Evolutionary conservation across 2,797 vertebrate species (phyloP).

Genomic region (Thripadectes ignobilis): DNA sequence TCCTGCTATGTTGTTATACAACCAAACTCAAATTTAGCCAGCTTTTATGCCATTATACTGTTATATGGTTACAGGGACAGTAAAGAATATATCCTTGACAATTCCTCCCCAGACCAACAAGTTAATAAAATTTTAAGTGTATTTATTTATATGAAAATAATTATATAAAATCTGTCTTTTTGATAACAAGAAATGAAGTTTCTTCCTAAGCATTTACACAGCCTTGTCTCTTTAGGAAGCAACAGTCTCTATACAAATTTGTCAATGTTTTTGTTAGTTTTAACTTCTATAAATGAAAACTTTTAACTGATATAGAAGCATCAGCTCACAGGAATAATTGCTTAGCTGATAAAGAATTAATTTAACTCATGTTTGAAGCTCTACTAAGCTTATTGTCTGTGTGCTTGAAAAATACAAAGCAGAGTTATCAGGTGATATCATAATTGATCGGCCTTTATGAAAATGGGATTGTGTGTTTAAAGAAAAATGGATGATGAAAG

Average conservation of each 20-base stretch:
- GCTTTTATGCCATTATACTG: background rate
- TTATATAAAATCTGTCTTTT: background rate
- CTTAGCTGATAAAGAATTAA: conserved; percentile 18
- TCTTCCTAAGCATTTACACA: background rate
- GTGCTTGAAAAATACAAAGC: conserved; percentile 7
- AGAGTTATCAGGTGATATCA: conserved; percentile 2
- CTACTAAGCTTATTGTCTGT: background rate
- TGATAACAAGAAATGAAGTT: background rate
- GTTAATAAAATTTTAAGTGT: background rate
- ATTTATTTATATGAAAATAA: background rate
- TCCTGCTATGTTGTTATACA: background rate
- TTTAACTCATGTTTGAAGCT: conserved; percentile 22
- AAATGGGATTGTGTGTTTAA: background rate
- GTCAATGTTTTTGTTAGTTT: background rate
- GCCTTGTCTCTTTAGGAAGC: background rate
- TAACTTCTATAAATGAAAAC: conserved; percentile 8
- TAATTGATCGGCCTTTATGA: conserved; percentile 10
- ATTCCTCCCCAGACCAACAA: background rate
- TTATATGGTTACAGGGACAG: background rate
- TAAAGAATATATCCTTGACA: background rate
- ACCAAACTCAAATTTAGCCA: background rate
- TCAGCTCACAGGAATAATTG: background rate
- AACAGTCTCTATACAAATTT: background rate
- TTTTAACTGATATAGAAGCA: background rate
- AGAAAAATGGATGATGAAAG: background rate